phyloP scores from a whole-genome alignment of 2,113 vertebrate genomes.

The Bufo gargarizans region DNA sequence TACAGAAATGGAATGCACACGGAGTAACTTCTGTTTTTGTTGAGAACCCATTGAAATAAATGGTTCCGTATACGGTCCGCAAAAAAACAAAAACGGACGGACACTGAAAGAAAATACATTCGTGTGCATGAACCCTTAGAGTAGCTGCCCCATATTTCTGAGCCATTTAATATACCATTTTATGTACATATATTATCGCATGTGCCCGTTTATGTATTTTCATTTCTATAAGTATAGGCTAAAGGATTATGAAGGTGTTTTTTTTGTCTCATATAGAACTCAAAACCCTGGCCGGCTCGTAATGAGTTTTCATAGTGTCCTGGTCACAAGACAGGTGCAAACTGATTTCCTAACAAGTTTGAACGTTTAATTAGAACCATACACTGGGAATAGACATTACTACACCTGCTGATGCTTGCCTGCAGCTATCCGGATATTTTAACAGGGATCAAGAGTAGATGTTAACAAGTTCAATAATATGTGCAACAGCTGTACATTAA shows the following conservation, averaged over 20 bases:
- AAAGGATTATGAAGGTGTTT: neutral
- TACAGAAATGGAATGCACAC: too few species aligned
- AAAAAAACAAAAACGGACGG: too few species aligned
- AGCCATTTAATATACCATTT: neutral
- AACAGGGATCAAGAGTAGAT: constrained; percentile 49
- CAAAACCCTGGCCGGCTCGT: neutral
- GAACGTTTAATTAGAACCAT: constrained; percentile 47
- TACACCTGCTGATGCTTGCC: constrained; percentile 50
- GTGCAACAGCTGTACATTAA: constrained; percentile 53
- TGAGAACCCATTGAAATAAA: too few species aligned
- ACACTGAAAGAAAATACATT: too few species aligned
- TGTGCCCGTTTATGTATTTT: too few species aligned
- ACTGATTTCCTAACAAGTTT: constrained; percentile 30
- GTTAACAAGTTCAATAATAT: constrained; percentile 55
- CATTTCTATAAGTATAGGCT: too few species aligned
- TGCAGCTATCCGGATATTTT: constrained; percentile 53
- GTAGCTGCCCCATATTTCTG: neutral
- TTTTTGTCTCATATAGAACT: neutral
- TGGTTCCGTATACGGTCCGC: too few species aligned
- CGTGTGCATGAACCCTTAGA: too few species aligned
- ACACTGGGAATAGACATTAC: constrained; percentile 34
- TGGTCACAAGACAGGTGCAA: constrained; percentile 46
- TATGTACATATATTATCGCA: too few species aligned
- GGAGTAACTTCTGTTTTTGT: too few species aligned
- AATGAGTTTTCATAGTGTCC: neutral